Evolutionary conservation across 2,797 vertebrate genomes (phyloP).

Genomic region (Aulostomus chinensis): DNA sequence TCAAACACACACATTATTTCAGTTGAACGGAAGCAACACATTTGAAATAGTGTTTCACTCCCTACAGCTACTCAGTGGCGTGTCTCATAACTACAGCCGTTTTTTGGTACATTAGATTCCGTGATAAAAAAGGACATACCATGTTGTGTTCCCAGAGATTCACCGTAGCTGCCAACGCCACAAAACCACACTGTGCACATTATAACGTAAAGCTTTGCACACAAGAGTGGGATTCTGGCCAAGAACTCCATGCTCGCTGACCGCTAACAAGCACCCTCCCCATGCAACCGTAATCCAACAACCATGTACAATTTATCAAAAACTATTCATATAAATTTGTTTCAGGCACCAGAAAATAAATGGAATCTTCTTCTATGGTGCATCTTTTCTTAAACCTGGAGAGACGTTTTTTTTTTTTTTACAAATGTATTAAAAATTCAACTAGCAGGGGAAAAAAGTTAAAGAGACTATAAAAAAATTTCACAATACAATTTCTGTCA

Average conservation of each 20-base stretch:
- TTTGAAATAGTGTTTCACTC: constrained; percentile 28
- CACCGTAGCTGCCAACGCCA: constrained; percentile 26
- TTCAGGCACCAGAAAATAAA: too few species aligned
- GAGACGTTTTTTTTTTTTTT: too few species aligned
- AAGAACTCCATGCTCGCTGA: neutral
- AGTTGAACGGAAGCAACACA: constrained; percentile 5
- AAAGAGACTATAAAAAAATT: too few species aligned
- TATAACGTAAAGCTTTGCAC: constrained; percentile 35
- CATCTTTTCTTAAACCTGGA: too few species aligned
- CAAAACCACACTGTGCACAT: constrained; percentile 35
- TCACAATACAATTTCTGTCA: too few species aligned
- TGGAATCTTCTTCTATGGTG: too few species aligned
- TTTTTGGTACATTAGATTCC: constrained; percentile 21
- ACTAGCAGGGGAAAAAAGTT: too few species aligned
- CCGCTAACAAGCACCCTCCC: neutral
- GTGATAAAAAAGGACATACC: constrained; percentile 28
- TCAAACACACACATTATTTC: constrained; percentile 8
- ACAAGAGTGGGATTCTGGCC: constrained; percentile 16
- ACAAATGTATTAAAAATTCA: too few species aligned
- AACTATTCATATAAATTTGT: too few species aligned
- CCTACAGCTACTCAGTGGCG: constrained; percentile 15
- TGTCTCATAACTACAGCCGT: constrained; percentile 26
- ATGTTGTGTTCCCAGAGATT: constrained; percentile 28
- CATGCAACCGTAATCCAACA: constrained; percentile 12
- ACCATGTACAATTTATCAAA: neutral